These are phyloP conservation scores for Ichneumon xanthorius DNA, from an alignment of 2,888 invertebrate genomes.

Conservation along the genomic window DNA sequence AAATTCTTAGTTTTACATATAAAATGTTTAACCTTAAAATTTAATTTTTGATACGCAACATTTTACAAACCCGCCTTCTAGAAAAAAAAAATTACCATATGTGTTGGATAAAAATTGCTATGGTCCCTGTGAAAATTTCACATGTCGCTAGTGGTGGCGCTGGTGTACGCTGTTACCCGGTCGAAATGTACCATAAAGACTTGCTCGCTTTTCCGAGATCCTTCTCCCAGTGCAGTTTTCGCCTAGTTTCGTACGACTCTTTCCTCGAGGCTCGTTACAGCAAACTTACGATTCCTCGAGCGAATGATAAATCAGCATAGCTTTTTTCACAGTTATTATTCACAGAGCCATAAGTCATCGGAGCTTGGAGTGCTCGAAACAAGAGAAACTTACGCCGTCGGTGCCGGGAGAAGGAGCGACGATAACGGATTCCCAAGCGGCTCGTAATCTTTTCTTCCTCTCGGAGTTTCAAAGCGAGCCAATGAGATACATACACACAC, in stretches of 20 bases:
- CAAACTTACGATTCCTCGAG: background rate
- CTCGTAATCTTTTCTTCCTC: constrained; percentile 40
- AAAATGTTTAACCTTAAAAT: too few relatives aligned
- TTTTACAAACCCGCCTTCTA: too few relatives aligned
- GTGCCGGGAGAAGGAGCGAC: constrained; percentile 27
- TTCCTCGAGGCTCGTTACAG: background rate
- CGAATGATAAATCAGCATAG: constrained; percentile 35
- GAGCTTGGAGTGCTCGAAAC: constrained; percentile 19
- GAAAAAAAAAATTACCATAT: too few relatives aligned
- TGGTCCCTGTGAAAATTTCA: too few relatives aligned
- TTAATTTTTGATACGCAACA: too few relatives aligned
- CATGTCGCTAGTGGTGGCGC: too few relatives aligned
- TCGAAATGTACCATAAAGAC: too few relatives aligned
- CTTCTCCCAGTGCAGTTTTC: background rate
- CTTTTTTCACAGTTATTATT: background rate
- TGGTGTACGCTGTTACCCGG: too few relatives aligned
- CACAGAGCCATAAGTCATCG: constrained; percentile 24
- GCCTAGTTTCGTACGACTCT: background rate
- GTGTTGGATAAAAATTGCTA: too few relatives aligned
- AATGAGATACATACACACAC: background rate
- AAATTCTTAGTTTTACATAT: too few relatives aligned
- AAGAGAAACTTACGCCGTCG: constrained; percentile 35
- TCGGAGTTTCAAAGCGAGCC: constrained; percentile 4
- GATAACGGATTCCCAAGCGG: constrained; percentile 62
- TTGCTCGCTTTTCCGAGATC: too few relatives aligned